Conservation (phyloP, 2,888 invertebrate species). For the Aspidapion aeneum region DNA sequence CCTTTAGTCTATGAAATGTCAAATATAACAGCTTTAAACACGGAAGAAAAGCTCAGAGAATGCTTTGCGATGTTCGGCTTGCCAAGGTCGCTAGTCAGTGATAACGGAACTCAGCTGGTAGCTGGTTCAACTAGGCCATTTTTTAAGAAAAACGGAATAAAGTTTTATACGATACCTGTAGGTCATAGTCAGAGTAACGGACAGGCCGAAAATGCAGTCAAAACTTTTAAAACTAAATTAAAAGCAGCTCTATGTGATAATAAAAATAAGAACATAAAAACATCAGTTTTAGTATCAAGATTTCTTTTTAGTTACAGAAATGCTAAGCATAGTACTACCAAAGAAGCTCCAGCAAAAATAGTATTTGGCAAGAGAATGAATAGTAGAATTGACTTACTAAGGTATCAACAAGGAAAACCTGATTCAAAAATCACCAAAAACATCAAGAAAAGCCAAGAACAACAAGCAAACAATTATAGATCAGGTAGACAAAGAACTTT, state of each 20-base stretch:
- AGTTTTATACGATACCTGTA: constrained; percentile 11
- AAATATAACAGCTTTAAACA: constrained; percentile 1
- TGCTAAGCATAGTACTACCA: not conserved
- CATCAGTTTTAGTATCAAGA: constrained; percentile 12
- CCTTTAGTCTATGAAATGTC: constrained; percentile 12
- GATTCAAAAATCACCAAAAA: not conserved
- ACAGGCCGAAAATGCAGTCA: constrained; percentile 18
- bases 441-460: not conserved
- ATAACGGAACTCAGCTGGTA: no score
- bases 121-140: no score
- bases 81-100: no score
- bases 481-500: not conserved
- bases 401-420: not conserved
- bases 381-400: not conserved
- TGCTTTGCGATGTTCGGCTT: no score
- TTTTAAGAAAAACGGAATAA: no score
- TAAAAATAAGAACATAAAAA: constrained; percentile 5
- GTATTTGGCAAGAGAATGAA: not conserved
- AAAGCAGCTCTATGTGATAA: constrained; percentile 15
- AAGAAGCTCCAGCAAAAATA: not conserved
- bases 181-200: constrained; percentile 9
- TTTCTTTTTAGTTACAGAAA: constrained; percentile 10
- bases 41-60: no score
- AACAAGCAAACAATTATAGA: not conserved
- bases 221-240: constrained; percentile 14